Conservation (phyloP, 2,888 invertebrate genomes). For the Drosophila austrosaltans region DNA sequence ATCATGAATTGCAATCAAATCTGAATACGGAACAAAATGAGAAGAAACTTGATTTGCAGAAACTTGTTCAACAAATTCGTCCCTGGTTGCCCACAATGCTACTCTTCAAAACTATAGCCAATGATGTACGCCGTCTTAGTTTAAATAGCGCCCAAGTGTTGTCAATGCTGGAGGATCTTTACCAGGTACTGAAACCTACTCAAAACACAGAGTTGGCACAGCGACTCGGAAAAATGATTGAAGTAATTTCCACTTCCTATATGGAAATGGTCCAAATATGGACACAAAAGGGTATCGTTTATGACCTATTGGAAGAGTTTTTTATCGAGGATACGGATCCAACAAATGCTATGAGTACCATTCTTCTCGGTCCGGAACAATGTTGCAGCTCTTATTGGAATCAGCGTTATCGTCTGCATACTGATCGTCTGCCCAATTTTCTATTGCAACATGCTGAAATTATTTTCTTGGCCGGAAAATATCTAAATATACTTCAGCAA, state of each 20-base stretch:
- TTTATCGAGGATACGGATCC: conserved; percentile 57
- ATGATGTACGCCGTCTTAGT: conserved; percentile 28
- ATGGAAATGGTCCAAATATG: conserved; percentile 67
- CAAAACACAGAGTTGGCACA: conserved; percentile 22
- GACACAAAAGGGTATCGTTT: conserved; percentile 64
- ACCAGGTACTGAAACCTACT: conserved; percentile 29
- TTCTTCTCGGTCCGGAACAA: conserved; percentile 49
- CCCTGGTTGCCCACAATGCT: conserved; percentile 57
- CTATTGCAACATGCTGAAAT: conserved; percentile 30
- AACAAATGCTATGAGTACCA: conserved; percentile 44
- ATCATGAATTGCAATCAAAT: conserved; percentile 48
- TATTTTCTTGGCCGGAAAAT: conserved; percentile 61
- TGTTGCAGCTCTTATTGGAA: conserved; percentile 61
- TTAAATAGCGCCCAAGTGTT: conserved; percentile 50
- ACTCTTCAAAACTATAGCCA: conserved; percentile 40
- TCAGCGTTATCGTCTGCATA: conserved; percentile 44
- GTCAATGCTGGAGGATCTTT: conserved; percentile 42
- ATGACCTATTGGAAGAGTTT: conserved; percentile 55
- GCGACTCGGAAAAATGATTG: conserved; percentile 28
- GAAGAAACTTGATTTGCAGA: conserved; percentile 42
- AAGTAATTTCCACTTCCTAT: conserved; percentile 39
- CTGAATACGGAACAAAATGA: conserved; percentile 53
- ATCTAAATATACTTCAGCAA: conserved; percentile 59
- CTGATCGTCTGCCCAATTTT: conserved; percentile 49
- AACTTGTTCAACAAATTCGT: conserved; percentile 52